Evolutionary conservation across 2,888 invertebrate genomes (phyloP).

Genomic region (Polydesmus complanatus): DNA sequence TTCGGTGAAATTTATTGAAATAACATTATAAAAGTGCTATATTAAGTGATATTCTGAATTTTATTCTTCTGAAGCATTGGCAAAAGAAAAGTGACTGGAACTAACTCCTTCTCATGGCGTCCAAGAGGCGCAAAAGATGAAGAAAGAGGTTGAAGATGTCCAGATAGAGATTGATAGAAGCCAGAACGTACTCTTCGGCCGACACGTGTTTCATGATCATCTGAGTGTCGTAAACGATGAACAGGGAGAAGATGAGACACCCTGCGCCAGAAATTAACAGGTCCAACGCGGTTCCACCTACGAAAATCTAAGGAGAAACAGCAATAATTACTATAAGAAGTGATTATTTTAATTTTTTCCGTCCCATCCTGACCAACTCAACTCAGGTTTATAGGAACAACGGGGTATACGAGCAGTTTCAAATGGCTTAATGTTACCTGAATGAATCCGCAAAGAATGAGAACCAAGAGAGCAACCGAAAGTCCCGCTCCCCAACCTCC

Average conservation of each 20-base stretch:
- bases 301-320: conserved; percentile 45
- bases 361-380: no score
- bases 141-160: conserved; percentile 76
- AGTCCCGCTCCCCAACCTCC: conserved; percentile 57
- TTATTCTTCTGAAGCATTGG: no score
- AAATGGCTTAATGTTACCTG: conserved; percentile 29
- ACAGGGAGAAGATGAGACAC: conserved; percentile 43
- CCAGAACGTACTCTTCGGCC: conserved; percentile 75
- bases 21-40: no score
- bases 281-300: conserved; percentile 56
- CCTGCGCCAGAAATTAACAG: conserved; percentile 56
- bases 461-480: conserved; percentile 49
- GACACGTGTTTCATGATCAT: conserved; percentile 64
- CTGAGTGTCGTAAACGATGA: conserved; percentile 73
- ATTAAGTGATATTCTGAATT: no score
- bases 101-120: conserved; percentile 44
- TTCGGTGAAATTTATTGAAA: no score
- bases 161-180: conserved; percentile 70
- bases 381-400: not conserved
- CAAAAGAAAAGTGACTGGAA: not conserved
- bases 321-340: not conserved
- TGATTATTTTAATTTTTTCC: not conserved
- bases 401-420: no score
- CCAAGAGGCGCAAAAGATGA: conserved; percentile 59
- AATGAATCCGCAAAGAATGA: conserved; percentile 55